Conservation (phyloP, 2,888 invertebrate genomes). For the Linnaemya tessellans region DNA sequence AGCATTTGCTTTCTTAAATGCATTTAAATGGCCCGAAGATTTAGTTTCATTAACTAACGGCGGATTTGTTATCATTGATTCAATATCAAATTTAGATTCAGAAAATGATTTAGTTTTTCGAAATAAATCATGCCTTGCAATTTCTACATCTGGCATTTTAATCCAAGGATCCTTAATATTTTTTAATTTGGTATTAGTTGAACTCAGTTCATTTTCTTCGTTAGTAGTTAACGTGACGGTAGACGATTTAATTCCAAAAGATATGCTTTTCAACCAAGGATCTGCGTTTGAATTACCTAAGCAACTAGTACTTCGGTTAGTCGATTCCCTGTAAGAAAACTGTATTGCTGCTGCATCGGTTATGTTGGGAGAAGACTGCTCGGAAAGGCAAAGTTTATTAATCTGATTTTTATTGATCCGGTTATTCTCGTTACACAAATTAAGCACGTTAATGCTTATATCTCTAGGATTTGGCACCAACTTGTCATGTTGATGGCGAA, state of each 20-base stretch:
- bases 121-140: slow-evolving; percentile 74
- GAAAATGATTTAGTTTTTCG: slow-evolving; percentile 78
- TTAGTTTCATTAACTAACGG: background rate
- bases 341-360: slow-evolving; percentile 76
- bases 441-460: slow-evolving; percentile 76
- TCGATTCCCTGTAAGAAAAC: slow-evolving; percentile 76
- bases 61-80: slow-evolving; percentile 7
- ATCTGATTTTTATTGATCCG: background rate
- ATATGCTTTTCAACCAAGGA: slow-evolving; percentile 82
- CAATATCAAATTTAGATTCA: slow-evolving; percentile 75
- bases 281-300: slow-evolving; percentile 81
- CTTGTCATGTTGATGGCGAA: slow-evolving; percentile 78
- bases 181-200: background rate
- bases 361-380: slow-evolving; percentile 83
- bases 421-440: slow-evolving; percentile 27
- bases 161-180: slow-evolving; percentile 79
- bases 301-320: slow-evolving; percentile 81
- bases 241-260: slow-evolving; percentile 61
- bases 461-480: slow-evolving; percentile 77
- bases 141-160: slow-evolving; percentile 74
- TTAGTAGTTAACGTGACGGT: slow-evolving; percentile 11
- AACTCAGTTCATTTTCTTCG: background rate
- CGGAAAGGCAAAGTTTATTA: slow-evolving; percentile 78
- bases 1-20: background rate
- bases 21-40: background rate